Conservation (phyloP, 2,113 vertebrate species). For the Nannospalax galili region DNA sequence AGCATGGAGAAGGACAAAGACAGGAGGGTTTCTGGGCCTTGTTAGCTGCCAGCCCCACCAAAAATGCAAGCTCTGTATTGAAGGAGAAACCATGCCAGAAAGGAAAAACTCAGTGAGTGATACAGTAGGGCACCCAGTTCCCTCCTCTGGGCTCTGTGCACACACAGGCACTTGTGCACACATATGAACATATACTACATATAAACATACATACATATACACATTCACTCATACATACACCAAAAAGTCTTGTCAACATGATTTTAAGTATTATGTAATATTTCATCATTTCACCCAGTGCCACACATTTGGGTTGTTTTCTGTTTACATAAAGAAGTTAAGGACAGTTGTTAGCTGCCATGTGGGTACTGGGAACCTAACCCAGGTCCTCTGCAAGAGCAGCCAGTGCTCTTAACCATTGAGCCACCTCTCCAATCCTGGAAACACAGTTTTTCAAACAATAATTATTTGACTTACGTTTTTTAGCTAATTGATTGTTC, state of each 20-base stretch:
- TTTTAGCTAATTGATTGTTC: too few relatives aligned
- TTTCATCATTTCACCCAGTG: neutral
- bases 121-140: neutral
- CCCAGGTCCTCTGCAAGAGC: too few relatives aligned
- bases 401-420: too few relatives aligned
- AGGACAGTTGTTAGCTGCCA: too few relatives aligned
- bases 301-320: neutral
- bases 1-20: neutral
- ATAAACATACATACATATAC: too few relatives aligned
- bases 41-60: neutral
- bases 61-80: neutral
- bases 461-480: too few relatives aligned
- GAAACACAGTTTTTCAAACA: too few relatives aligned
- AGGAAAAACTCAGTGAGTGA: neutral
- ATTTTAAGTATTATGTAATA: neutral
- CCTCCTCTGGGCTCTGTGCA: neutral
- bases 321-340: neutral
- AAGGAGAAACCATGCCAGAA: neutral
- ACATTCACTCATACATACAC: too few relatives aligned
- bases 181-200: too few relatives aligned
- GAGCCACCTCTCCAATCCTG: too few relatives aligned
- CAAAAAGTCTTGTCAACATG: neutral
- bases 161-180: too few relatives aligned
- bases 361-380: too few relatives aligned
- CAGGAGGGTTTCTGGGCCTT: neutral